These are phyloP conservation scores for Watsonalla binaria DNA, from an alignment of 2,888 invertebrate species.

Conservation along the genomic window DNA sequence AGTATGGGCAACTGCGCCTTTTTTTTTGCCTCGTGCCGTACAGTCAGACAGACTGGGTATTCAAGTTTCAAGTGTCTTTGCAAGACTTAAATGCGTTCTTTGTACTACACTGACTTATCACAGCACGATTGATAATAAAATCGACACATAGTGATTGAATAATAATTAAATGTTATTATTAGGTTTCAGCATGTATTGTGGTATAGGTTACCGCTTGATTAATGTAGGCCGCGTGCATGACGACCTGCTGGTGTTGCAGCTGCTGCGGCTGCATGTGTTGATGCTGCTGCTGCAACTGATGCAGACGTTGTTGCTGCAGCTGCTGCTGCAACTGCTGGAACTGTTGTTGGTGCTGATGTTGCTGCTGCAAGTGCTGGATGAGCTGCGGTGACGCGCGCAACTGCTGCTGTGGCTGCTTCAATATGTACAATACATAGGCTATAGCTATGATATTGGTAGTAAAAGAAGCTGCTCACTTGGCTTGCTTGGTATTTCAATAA, in stretches of 20 bases:
- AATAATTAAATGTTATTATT: slow-evolving; percentile 2
- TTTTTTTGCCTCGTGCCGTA: no score
- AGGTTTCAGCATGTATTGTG: neutral
- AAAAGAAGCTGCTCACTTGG: neutral
- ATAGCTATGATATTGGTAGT: slow-evolving; percentile 5
- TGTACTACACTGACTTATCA: no score
- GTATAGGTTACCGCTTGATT: slow-evolving; percentile 63
- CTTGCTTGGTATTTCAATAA: neutral
- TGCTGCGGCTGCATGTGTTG: slow-evolving; percentile 46
- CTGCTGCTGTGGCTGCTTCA: slow-evolving; percentile 25
- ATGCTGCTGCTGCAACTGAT: slow-evolving; percentile 34
- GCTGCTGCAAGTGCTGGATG: slow-evolving; percentile 44
- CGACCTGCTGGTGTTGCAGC: slow-evolving; percentile 60
- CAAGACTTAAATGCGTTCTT: no score
- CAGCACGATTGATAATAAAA: no score
- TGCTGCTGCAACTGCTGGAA: slow-evolving; percentile 35
- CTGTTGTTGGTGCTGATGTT: slow-evolving; percentile 19
- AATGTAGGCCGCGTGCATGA: slow-evolving; percentile 70
- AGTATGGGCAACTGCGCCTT: no score
- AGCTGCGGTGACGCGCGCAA: slow-evolving; percentile 38
- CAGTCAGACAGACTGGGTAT: no score
- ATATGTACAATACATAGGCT: neutral
- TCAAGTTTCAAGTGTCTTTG: no score
- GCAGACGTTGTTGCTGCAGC: slow-evolving; percentile 36
- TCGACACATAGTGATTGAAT: neutral